phyloP scores from a whole-genome alignment of 2,797 vertebrate species.

The Acestrorhynchus altus region DNA sequence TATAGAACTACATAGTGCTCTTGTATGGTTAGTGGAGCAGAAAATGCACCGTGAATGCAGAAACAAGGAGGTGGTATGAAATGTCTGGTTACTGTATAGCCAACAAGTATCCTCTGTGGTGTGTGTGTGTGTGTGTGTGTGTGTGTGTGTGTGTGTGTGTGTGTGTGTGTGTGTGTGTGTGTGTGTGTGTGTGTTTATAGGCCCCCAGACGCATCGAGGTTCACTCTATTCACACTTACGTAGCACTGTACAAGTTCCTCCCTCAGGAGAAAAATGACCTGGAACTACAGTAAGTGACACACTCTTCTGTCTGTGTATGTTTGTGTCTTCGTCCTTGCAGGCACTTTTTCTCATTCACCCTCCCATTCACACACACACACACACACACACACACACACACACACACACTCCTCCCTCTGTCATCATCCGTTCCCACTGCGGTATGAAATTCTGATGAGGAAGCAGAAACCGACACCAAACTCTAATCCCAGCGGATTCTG shows the following conservation, averaged over 20 bases:
- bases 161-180: slow-evolving; percentile 52
- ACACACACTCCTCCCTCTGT: not conserved
- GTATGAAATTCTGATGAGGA: slow-evolving; percentile 35
- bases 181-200: slow-evolving; percentile 45
- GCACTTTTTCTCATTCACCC: not conserved
- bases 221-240: slow-evolving; percentile 79
- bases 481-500: slow-evolving; percentile 19
- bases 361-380: slow-evolving; percentile 13
- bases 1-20: too few species aligned
- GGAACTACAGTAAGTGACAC: slow-evolving; percentile 76
- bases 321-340: slow-evolving; percentile 10
- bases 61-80: too few species aligned
- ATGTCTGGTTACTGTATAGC: too few species aligned
- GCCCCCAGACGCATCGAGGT: slow-evolving; percentile 63
- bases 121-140: slow-evolving; percentile 47
- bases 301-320: slow-evolving; percentile 20
- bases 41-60: too few species aligned
- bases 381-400: slow-evolving; percentile 25
- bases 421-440: slow-evolving; percentile 1
- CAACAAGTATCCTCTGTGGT: not conserved
- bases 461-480: slow-evolving; percentile 14
- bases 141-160: slow-evolving; percentile 39
- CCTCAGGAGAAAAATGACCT: slow-evolving; percentile 81
- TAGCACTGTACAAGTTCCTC: slow-evolving; percentile 81
- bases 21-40: too few species aligned